Conservation (phyloP, 2,888 invertebrate genomes). For the Caenorhabditis sulstoni region DNA sequence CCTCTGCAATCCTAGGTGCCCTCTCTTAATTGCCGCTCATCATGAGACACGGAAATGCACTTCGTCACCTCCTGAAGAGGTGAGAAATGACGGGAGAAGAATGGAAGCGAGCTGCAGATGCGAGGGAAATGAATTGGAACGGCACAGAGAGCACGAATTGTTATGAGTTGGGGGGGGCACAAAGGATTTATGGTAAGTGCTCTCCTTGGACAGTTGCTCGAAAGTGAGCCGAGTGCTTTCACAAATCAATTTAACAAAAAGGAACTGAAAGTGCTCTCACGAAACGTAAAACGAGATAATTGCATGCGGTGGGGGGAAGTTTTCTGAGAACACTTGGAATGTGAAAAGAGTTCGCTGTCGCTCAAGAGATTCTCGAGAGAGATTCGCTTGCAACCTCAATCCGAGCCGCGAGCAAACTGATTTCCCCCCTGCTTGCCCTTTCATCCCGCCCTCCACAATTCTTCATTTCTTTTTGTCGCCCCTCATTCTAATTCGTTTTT, state of each 20-base stretch:
- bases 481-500: slow-evolving; percentile 48
- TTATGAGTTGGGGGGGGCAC: not conserved
- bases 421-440: not conserved
- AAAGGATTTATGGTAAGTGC: not conserved
- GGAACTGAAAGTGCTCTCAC: too few species aligned
- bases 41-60: slow-evolving; percentile 54
- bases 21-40: slow-evolving; percentile 47
- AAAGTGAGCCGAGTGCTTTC: not conserved
- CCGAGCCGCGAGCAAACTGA: not conserved
- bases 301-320: too few species aligned
- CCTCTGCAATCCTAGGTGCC: not conserved
- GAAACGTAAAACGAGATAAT: too few species aligned
- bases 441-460: too few species aligned
- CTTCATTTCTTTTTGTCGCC: too few species aligned
- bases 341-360: not conserved
- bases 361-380: not conserved
- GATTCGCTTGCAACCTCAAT: not conserved
- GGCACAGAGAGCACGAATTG: not conserved
- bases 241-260: not conserved
- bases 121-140: not conserved
- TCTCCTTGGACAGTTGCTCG: not conserved
- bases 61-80: slow-evolving; percentile 22
- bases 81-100: slow-evolving; percentile 24
- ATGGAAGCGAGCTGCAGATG: not conserved
- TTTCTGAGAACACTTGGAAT: slow-evolving; percentile 11